Conservation (phyloP, 2,888 invertebrate genomes). For the Cylloceria caligata region DNA sequence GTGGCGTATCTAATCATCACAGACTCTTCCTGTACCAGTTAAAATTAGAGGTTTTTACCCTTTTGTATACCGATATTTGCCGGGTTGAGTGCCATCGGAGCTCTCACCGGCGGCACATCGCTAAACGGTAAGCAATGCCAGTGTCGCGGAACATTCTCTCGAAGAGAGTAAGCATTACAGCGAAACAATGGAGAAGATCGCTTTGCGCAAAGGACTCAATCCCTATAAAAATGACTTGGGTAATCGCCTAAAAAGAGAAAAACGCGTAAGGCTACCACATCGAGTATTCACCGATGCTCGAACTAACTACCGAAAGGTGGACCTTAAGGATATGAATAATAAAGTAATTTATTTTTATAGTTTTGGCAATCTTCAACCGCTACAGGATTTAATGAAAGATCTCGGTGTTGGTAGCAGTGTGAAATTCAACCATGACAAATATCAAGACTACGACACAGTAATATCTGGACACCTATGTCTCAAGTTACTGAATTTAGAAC, state of each 20-base stretch:
- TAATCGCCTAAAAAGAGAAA: not conserved
- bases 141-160: no score
- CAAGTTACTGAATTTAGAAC: not conserved
- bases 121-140: no score
- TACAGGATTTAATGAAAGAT: slow-evolving; percentile 76
- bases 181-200: no score
- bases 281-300: slow-evolving; percentile 1
- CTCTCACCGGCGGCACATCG: no score
- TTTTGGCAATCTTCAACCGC: slow-evolving; percentile 79
- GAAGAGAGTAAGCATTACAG: no score
- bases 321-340: slow-evolving; percentile 51
- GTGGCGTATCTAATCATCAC: no score
- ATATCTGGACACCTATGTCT: slow-evolving; percentile 14
- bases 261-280: slow-evolving; percentile 21
- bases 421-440: slow-evolving; percentile 73
- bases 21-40: no score
- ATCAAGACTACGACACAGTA: slow-evolving; percentile 70
- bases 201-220: no score
- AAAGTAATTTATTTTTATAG: slow-evolving; percentile 80
- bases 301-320: slow-evolving; percentile 15
- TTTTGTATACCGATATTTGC: no score
- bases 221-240: no score
- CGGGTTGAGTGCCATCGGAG: no score
- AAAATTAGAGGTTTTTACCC: no score
- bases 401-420: slow-evolving; percentile 57